A percentile compares a stretch with the other conserved stretches of the same genome.
phyloP scores from a whole-genome alignment of 2,113 vertebrate genomes.

The Megaleporinus macrocephalus region DNA sequence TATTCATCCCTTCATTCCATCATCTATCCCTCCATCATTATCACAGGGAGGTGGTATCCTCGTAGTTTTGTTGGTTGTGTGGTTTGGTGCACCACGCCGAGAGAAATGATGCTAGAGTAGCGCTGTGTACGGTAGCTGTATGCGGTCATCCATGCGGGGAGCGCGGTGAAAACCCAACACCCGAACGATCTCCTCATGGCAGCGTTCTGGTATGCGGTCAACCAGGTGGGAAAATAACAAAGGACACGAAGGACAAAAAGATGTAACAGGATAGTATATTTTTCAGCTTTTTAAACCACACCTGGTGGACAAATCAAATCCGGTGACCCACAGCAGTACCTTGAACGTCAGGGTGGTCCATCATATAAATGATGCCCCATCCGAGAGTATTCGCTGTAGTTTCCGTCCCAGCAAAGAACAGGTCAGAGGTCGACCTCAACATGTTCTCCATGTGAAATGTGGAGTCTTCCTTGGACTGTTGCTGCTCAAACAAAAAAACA shows the following conservation, averaged over 20 bases:
- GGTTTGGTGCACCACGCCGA: constrained; percentile 31
- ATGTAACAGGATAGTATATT: too few species aligned
- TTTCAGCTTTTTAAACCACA: too few species aligned
- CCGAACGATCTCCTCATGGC: constrained; percentile 55
- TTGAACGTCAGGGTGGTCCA: constrained; percentile 71
- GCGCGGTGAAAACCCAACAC: constrained; percentile 49
- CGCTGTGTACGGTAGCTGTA: constrained; percentile 52
- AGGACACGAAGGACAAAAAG: not conserved
- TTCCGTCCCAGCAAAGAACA: constrained; percentile 78
- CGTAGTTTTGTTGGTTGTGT: constrained; percentile 29
- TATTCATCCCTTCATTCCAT: too few species aligned
- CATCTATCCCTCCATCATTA: not conserved
- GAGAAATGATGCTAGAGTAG: constrained; percentile 42
- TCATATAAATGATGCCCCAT: constrained; percentile 77
- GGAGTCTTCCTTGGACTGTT: constrained; percentile 56
- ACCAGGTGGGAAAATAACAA: not conserved
- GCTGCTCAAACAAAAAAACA: constrained; percentile 59
- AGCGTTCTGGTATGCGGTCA: constrained; percentile 41
- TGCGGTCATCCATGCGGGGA: constrained; percentile 46
- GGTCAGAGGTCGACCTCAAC: constrained; percentile 68
- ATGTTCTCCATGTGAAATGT: constrained; percentile 75
- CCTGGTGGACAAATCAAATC: too few species aligned
- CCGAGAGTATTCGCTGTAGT: constrained; percentile 73
- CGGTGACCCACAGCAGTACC: not conserved
- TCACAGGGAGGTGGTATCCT: constrained; percentile 51